A percentile compares a stretch with the other conserved stretches of the same genome.
These are phyloP conservation scores for Augiades crinisus DNA, from an alignment of 2,888 invertebrate species.

Conservation along the genomic window DNA sequence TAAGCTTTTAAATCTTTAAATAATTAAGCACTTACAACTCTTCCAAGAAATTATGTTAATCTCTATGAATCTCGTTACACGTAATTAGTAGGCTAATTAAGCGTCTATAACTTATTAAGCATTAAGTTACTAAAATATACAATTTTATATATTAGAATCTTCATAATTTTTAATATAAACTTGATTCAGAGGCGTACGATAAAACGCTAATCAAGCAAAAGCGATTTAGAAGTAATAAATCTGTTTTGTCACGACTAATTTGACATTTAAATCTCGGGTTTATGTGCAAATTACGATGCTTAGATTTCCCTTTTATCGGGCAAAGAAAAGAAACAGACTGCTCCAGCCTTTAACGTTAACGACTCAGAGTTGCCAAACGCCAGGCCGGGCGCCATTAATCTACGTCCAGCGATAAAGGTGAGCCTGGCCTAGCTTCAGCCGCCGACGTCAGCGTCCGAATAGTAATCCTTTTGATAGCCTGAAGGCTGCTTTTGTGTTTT, in stretches of 20 bases:
- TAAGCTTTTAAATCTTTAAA: constrained; percentile 14
- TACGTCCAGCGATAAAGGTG: constrained; percentile 37
- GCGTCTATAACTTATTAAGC: neutral
- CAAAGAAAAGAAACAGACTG: too few relatives aligned
- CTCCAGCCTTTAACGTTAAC: constrained; percentile 9
- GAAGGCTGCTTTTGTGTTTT: constrained; percentile 1
- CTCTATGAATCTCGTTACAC: constrained; percentile 36
- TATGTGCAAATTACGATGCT: too few relatives aligned
- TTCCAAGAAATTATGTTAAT: constrained; percentile 8
- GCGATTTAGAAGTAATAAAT: too few relatives aligned
- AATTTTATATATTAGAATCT: too few relatives aligned
- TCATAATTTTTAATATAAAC: too few relatives aligned
- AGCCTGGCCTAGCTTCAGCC: constrained; percentile 15
- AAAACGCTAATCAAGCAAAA: too few relatives aligned
- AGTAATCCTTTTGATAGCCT: constrained; percentile 11
- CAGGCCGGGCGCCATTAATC: constrained; percentile 30
- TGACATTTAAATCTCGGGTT: too few relatives aligned
- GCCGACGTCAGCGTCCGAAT: constrained; percentile 11
- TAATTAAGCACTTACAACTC: constrained; percentile 24
- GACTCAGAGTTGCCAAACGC: constrained; percentile 17
- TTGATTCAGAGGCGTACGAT: too few relatives aligned
- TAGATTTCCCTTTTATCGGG: too few relatives aligned
- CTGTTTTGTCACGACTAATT: too few relatives aligned
- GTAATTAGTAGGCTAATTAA: constrained; percentile 25
- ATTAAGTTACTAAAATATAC: neutral